These are phyloP conservation scores for Psettodes erumei DNA, from an alignment of 2,113 vertebrate species.

Conservation along the genomic window DNA sequence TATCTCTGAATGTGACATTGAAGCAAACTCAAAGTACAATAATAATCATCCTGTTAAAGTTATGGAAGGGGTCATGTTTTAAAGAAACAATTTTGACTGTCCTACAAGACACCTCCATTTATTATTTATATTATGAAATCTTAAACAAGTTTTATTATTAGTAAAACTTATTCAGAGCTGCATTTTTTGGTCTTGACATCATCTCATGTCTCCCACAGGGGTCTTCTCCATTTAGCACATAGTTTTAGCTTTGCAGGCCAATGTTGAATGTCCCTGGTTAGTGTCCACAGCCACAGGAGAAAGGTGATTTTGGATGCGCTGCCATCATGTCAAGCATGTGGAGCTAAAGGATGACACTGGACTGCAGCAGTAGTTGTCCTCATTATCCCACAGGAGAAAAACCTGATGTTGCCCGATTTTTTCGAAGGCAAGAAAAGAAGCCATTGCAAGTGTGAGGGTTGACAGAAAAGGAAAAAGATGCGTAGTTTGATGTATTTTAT, in stretches of 20 bases:
- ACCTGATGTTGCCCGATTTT: constrained; percentile 1
- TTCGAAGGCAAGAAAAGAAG: constrained; percentile 8
- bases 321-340: constrained; percentile 7
- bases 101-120: not conserved
- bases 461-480: constrained; percentile 17
- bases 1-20: constrained; percentile 82
- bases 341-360: constrained; percentile 31
- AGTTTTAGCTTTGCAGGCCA: constrained; percentile 20
- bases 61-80: no score
- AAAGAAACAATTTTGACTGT: no score
- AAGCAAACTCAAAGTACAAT: constrained; percentile 54
- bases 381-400: constrained; percentile 28
- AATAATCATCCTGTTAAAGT: no score
- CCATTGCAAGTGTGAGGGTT: not conserved
- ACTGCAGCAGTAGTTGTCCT: constrained; percentile 24
- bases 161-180: not conserved
- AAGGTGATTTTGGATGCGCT: constrained; percentile 28
- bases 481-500: not conserved
- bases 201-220: not conserved
- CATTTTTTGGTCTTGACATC: not conserved
- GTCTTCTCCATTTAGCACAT: constrained; percentile 8
- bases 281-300: constrained; percentile 11
- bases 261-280: not conserved
- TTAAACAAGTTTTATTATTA: not conserved
- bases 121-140: not conserved